Conservation (phyloP, 2,888 invertebrate genomes). For the Drosophila vallismaia region DNA sequence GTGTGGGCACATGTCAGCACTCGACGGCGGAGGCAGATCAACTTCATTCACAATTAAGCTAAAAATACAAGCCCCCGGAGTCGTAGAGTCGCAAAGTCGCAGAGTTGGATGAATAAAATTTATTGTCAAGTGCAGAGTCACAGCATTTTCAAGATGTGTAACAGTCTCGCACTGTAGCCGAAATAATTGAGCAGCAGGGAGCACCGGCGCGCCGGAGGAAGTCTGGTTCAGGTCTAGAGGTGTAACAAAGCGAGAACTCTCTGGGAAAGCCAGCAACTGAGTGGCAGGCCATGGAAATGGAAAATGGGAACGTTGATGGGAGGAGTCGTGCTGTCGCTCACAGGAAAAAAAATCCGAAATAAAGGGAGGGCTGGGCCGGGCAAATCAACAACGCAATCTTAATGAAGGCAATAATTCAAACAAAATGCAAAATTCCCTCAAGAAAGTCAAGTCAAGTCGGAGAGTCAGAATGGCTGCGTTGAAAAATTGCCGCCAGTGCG, state of each 20-base stretch:
- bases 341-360: constrained; percentile 14
- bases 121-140: constrained; percentile 78
- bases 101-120: constrained; percentile 63
- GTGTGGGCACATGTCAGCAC: constrained; percentile 65
- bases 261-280: constrained; percentile 26
- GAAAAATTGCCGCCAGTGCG: constrained; percentile 69
- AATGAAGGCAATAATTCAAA: constrained; percentile 80
- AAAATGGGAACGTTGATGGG: constrained; percentile 30
- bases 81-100: too few relatives aligned
- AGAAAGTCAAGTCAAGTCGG: constrained; percentile 65
- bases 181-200: constrained; percentile 41
- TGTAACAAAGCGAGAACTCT: constrained; percentile 40
- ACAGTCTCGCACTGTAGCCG: constrained; percentile 35
- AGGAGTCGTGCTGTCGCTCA: constrained; percentile 71
- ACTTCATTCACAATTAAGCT: constrained; percentile 76
- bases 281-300: constrained; percentile 7
- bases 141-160: constrained; percentile 56
- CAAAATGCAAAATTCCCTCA: constrained; percentile 76
- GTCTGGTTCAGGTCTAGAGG: constrained; percentile 37
- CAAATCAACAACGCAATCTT: constrained; percentile 79
- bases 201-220: neutral
- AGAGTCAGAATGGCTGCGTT: constrained; percentile 43
- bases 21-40: constrained; percentile 28
- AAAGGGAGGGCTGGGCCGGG: constrained; percentile 10
- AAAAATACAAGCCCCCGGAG: constrained; percentile 61